Conservation (phyloP, 2,797 vertebrate genomes). For the Adelosebastes latens region DNA sequence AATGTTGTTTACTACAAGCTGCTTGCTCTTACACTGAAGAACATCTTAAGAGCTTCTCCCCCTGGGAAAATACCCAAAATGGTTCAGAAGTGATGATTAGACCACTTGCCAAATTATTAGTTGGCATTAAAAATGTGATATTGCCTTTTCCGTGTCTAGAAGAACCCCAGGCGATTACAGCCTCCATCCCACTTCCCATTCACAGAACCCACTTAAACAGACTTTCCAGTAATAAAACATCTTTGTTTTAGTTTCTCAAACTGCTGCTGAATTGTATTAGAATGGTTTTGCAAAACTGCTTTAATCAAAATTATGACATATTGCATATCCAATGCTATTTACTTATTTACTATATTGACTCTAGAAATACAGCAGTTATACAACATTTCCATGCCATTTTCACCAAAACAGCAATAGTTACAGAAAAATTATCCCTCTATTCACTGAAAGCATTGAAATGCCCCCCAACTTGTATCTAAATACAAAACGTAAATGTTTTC, state of each 20-base stretch:
- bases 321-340: background rate
- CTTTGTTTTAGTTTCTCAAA: background rate
- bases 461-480: background rate
- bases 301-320: background rate
- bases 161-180: conserved; percentile 13
- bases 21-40: background rate
- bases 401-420: background rate
- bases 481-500: background rate
- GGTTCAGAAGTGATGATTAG: conserved; percentile 28
- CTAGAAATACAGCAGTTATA: background rate
- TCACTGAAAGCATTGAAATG: background rate
- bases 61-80: conserved; percentile 20
- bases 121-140: conserved; percentile 17
- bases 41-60: conserved; percentile 9
- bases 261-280: background rate
- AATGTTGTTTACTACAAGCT: conserved; percentile 1
- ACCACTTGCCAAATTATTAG: conserved; percentile 23
- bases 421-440: background rate
- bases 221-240: background rate
- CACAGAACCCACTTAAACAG: conserved; percentile 9
- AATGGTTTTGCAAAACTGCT: background rate
- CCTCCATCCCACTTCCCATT: background rate
- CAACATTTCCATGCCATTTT: background rate
- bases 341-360: background rate
- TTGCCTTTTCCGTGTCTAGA: conserved; percentile 20